Percentiles rank a stretch among this genome's conserved stretches.
Evolutionary conservation across 2,888 invertebrate genomes (phyloP).

Genomic region (Lordiphosa andalusiaca): DNA sequence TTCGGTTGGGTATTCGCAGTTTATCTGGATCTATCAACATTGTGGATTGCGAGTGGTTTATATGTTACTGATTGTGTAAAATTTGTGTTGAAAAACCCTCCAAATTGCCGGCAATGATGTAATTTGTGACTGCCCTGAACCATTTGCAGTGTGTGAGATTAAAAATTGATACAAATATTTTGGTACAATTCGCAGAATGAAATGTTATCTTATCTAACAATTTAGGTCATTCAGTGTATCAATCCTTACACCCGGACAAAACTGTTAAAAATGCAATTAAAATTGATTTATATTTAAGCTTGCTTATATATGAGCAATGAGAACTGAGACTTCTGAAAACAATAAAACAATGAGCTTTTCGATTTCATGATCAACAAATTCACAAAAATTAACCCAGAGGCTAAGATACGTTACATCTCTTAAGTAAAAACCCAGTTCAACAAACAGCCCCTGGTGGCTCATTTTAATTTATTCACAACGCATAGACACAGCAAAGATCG

Average conservation of each 20-base stretch:
- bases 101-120: slow-evolving; percentile 1
- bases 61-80: slow-evolving; percentile 2
- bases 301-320: too few relatives aligned
- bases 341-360: too few relatives aligned
- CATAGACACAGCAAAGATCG: neutral
- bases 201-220: too few relatives aligned
- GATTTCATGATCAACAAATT: neutral
- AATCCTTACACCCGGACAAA: too few relatives aligned
- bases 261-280: too few relatives aligned
- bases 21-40: neutral
- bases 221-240: too few relatives aligned
- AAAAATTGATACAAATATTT: neutral
- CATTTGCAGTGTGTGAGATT: slow-evolving; percentile 2
- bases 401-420: neutral
- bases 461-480: neutral
- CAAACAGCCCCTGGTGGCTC: neutral
- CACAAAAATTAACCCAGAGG: neutral
- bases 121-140: neutral
- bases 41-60: neutral
- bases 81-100: neutral
- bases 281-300: too few relatives aligned
- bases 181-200: neutral
- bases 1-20: neutral
- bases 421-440: neutral
- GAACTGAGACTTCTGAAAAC: too few relatives aligned